Percentiles rank a stretch among this genome's conserved stretches.
Evolutionary conservation across 2,797 vertebrate genomes (phyloP).

Genomic region (Tapera naevia): DNA sequence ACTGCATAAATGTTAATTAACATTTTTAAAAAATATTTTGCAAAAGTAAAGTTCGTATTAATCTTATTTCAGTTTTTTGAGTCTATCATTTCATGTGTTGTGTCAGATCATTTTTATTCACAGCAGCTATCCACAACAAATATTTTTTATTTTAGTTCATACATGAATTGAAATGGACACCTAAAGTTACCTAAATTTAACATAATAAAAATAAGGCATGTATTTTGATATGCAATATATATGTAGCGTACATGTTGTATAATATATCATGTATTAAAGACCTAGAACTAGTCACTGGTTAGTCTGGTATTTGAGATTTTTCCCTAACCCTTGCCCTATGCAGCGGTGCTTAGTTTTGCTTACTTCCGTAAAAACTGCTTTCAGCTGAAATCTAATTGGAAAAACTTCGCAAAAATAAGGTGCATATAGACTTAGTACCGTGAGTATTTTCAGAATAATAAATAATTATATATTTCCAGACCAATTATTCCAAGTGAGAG

Average conservation of each 20-base stretch:
- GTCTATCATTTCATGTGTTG: background rate
- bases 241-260: background rate
- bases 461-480: constrained; percentile 80
- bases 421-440: background rate
- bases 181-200: background rate
- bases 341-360: background rate
- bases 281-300: background rate
- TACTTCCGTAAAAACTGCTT: background rate
- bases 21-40: background rate
- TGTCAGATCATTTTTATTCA: background rate
- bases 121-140: background rate
- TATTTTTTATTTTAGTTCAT: background rate
- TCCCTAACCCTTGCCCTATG: background rate
- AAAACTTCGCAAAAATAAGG: background rate
- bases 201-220: too few species aligned
- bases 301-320: background rate
- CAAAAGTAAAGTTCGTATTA: background rate
- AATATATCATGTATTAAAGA: background rate
- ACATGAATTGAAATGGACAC: background rate
- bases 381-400: background rate
- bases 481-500: constrained; percentile 81
- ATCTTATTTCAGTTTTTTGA: background rate
- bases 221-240: background rate
- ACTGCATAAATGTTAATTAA: background rate
- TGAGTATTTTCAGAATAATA: constrained; percentile 34